Percentiles rank a stretch among this genome's conserved stretches.
phyloP scores from a whole-genome alignment of 2,113 vertebrate genomes.

The Microcebus griseorufus region DNA sequence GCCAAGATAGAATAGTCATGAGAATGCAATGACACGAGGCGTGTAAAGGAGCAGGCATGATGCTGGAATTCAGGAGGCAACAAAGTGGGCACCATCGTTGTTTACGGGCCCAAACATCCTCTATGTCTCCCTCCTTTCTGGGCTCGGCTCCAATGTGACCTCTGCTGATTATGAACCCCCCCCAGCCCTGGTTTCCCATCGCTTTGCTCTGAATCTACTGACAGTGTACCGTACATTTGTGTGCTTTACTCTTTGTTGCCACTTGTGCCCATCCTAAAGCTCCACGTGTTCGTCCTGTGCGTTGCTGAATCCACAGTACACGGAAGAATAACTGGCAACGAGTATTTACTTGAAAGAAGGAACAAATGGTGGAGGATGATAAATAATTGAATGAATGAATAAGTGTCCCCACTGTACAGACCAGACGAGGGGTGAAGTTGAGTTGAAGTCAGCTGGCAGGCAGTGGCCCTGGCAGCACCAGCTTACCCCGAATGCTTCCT shows the following conservation, averaged over 20 bases:
- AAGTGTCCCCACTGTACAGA: not conserved
- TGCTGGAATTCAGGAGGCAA: not conserved
- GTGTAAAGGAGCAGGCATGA: too few species aligned
- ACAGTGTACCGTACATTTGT: accelerated
- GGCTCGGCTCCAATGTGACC: not conserved
- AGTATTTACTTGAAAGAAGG: not conserved
- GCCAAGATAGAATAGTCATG: not conserved
- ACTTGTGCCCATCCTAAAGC: too few species aligned
- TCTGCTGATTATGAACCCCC: not conserved
- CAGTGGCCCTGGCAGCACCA: not conserved
- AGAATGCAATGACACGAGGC: not conserved
- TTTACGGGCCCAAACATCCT: not conserved
- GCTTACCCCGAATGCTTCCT: not conserved
- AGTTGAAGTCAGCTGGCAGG: not conserved
- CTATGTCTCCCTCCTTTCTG: not conserved
- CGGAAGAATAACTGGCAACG: accelerated
- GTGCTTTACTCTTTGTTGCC: not conserved
- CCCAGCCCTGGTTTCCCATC: not conserved
- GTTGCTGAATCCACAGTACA: not conserved
- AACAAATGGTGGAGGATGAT: not conserved
- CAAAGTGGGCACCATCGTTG: not conserved
- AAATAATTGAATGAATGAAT: not conserved
- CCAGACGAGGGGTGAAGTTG: not conserved
- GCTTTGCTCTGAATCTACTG: not conserved
- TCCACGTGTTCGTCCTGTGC: not conserved